Conservation (phyloP, 2,888 invertebrate species). For the Gasteruption jaculator region DNA sequence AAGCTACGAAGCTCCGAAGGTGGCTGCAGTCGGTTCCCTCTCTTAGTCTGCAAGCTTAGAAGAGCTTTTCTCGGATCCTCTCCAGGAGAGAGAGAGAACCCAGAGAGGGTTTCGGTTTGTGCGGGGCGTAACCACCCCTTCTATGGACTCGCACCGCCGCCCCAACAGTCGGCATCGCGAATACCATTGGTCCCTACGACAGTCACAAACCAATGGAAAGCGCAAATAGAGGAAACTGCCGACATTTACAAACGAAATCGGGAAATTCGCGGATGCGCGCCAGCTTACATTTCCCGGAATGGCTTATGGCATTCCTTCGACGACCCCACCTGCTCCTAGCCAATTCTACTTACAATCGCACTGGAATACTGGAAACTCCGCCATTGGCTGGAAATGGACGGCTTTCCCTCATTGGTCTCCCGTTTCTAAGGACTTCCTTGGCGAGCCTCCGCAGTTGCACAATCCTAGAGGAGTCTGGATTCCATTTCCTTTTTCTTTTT, state of each 20-base stretch:
- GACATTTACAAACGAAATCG: conserved; percentile 35
- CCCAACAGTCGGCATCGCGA: conserved; percentile 44
- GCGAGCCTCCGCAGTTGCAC: too few relatives aligned
- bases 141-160: conserved; percentile 34
- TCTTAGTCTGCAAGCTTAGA: too few relatives aligned
- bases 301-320: neutral
- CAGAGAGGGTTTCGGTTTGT: conserved; percentile 18
- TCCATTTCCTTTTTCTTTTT: too few relatives aligned
- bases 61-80: conserved; percentile 13
- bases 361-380: conserved; percentile 40
- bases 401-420: conserved; percentile 16
- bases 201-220: conserved; percentile 48
- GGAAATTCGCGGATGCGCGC: conserved; percentile 30
- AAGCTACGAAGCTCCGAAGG: conserved; percentile 36
- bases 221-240: conserved; percentile 40
- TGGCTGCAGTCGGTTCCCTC: conserved; percentile 9
- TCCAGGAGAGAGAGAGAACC: conserved; percentile 18
- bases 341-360: conserved; percentile 32
- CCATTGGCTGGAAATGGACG: conserved; percentile 35
- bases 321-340: conserved; percentile 21
- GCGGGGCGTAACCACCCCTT: conserved; percentile 45
- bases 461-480: too few relatives aligned
- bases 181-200: conserved; percentile 49
- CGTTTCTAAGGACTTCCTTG: neutral
- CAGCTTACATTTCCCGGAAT: conserved; percentile 13